Base-by-base conservation (phyloP, 1,140 invertebrate genomes). In the Drosophila lowei region DNA sequence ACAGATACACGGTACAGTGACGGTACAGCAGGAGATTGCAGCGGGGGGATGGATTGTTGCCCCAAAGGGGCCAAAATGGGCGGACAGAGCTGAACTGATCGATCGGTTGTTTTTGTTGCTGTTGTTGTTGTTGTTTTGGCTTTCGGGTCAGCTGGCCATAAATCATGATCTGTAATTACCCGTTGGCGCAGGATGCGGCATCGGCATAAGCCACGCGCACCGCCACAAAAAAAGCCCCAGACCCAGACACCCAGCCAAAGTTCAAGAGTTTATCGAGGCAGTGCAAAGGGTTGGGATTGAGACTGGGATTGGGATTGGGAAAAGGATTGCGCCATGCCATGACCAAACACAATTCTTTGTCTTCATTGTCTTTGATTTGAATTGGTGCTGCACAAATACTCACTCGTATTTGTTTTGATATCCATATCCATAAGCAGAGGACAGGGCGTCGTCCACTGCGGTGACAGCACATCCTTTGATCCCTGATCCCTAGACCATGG, bases 111-210 rank as follows among this genome's bases (percentile, higher is more conserved):
- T 85, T 65, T 55, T 77, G 70, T 72, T 53, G 41, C 55, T 55
- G 44, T 42, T 41, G 59, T 18, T 60, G 47, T 43, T 41, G 21
- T 47, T 44, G 25, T n/a, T 47, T 7, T 46, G 55, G 57, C 50
- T 60, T 60, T 72, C 56, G 76, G 64, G 56, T 64, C 63, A 70
- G 67, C 56, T 76, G 77, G 49, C 83, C 64, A 90, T 90, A 90
- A 90, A 90, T 90, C 88, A 90, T 90, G 72, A 55, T 77, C 76
- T 73, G 88, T 90, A 90, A 90, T 90, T 90, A 90, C 88, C 88
- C 88, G 67, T 90, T 90, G 88, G 88, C 88, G 77, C 83, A 88
- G 81, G 81, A 85, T 85, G 81, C 81, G 70, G 70, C 67, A 72
- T 72, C 81, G 64, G 74, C 77, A 86, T 77, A 85, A 84, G 80